A percentile compares a stretch with the other conserved stretches of the same genome.
phyloP scores from a whole-genome alignment of 2,888 invertebrate genomes.

The Ochropacha duplaris region DNA sequence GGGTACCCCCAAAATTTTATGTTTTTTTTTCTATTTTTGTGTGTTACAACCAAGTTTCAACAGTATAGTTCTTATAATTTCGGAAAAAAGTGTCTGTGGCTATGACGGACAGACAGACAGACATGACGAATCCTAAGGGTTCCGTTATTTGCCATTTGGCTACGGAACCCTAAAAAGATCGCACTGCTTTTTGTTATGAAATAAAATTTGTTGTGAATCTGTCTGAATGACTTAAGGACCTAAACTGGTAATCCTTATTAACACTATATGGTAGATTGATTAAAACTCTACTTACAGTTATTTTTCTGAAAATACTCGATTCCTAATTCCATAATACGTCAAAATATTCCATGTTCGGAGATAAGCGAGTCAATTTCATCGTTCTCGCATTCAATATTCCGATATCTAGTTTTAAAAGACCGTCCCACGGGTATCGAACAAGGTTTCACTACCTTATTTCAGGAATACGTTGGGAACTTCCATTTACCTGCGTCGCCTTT shows the following conservation, averaged over 20 bases:
- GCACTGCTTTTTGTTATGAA: too few species aligned
- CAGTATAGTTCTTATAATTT: too few species aligned
- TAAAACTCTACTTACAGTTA: not conserved
- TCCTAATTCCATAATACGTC: not conserved
- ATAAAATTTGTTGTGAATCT: too few species aligned
- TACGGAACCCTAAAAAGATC: too few species aligned
- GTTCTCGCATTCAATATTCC: not conserved
- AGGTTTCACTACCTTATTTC: constrained; percentile 17
- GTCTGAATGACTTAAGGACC: not conserved
- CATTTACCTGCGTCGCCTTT: constrained; percentile 21
- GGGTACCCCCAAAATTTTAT: too few species aligned
- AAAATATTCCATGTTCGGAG: not conserved
- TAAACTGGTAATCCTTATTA: not conserved
- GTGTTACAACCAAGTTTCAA: too few species aligned
- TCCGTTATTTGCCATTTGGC: too few species aligned
- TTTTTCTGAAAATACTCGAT: not conserved
- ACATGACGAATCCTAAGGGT: too few species aligned
- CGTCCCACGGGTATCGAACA: constrained; percentile 2
- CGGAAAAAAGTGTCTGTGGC: too few species aligned
- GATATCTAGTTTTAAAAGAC: constrained; percentile 3
- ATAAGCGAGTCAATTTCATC: not conserved
- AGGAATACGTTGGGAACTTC: constrained; percentile 12
- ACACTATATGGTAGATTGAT: not conserved
- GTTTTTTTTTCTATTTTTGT: too few species aligned
- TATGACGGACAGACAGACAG: too few species aligned